Percentiles rank a stretch among this genome's conserved stretches.
phyloP scores from a whole-genome alignment of 2,797 vertebrate genomes.

The Epinephelus malabaricus region DNA sequence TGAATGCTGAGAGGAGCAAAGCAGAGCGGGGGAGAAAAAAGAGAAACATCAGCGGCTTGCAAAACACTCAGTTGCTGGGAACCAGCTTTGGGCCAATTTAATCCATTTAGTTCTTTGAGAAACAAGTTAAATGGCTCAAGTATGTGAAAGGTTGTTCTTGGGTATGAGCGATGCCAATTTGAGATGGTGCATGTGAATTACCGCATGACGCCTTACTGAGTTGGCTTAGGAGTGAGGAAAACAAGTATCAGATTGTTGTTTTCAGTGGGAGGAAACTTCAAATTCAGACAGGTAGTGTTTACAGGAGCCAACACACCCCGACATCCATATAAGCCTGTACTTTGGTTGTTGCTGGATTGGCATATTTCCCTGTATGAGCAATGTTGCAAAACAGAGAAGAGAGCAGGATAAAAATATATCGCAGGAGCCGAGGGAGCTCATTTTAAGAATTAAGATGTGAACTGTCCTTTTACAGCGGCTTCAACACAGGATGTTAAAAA shows the following conservation, averaged over 20 bases:
- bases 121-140: slow-evolving; percentile 58
- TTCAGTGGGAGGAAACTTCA: slow-evolving; percentile 36
- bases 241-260: slow-evolving; percentile 35
- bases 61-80: slow-evolving; percentile 52
- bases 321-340: slow-evolving; percentile 29
- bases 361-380: slow-evolving; percentile 30
- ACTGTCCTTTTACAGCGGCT: slow-evolving; percentile 19
- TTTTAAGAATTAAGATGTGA: slow-evolving; percentile 31
- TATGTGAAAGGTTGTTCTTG: slow-evolving; percentile 49
- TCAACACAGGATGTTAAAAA: slow-evolving; percentile 8
- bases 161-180: slow-evolving; percentile 46
- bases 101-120: slow-evolving; percentile 62
- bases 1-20: slow-evolving; percentile 27
- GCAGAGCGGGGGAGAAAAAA: background rate
- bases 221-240: slow-evolving; percentile 38
- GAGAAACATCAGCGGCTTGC: slow-evolving; percentile 40
- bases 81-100: slow-evolving; percentile 43
- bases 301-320: slow-evolving; percentile 21
- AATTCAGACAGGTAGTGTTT: slow-evolving; percentile 62
- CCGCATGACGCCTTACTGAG: slow-evolving; percentile 12
- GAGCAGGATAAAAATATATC: slow-evolving; percentile 14
- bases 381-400: slow-evolving; percentile 16
- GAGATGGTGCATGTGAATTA: slow-evolving; percentile 39
- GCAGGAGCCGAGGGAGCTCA: background rate
- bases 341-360: slow-evolving; percentile 24